Evolutionary conservation across 2,113 vertebrate species (phyloP), one percentile per base, ranked within the genome.

Genomic region (Saccopteryx bilineata): DNA sequence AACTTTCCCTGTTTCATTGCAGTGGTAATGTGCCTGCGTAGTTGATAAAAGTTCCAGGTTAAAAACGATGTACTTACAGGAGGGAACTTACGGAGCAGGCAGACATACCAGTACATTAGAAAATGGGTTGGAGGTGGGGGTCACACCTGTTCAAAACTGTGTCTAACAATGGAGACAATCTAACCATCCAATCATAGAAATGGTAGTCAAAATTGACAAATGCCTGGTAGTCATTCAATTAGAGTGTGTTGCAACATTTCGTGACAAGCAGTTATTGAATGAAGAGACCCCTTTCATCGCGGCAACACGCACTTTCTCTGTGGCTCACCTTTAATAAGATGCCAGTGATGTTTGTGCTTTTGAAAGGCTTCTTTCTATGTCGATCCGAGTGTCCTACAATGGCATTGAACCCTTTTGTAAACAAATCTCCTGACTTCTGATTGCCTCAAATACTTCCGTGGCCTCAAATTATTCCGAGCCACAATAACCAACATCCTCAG

Each of bases 1-100:
- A 72, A 26, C 2, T 2, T 7, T 7, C 3, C 15, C 61, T 11
- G 21, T 39, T 28, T 61, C 2, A 1, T 1, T 17, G 10, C 0
- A 10, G 12, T 39, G 23, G 58, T 28, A 0, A 9, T 1, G 48
- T 5, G 21, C 3, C 0, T 1, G 2, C 7, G 0, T 7, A 1
- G 52, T 5, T 13, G 31, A 19, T 19, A 3, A 0, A 2, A 10
- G 68, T 13, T 26, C 39, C 26, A 0, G 28, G 31, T 15, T 26
- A 12, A 24, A n/a, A 75, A 11, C 2, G 24, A 2, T 19, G 14
- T 39, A 7, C 5, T 50, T 15, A 14, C 1, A 46, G 15, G 11
- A 52, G 75, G 56, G 46, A 23, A 28, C 3, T 3, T 3, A 1
- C 0, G 1, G 58, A 48, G 18, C 15, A 48, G 63, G 18, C 2